Evolutionary conservation across 2,113 vertebrate genomes (phyloP).

Genomic region (Trinectes maculatus): DNA sequence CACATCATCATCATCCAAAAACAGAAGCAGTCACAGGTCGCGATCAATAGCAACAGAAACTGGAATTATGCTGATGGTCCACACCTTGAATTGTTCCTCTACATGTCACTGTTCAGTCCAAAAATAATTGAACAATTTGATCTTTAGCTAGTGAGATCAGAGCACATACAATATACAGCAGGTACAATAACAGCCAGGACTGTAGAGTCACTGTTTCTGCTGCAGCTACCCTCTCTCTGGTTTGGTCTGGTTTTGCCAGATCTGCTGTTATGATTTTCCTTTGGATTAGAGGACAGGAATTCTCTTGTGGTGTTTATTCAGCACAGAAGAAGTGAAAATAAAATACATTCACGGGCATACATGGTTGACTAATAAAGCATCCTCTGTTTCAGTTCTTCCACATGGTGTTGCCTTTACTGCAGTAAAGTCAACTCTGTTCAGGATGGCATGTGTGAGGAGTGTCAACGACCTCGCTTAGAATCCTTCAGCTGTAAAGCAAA

Average conservation of each 20-base stretch:
- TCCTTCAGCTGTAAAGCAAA: slow-evolving; percentile 63
- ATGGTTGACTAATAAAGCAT: background rate
- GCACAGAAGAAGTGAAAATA: background rate
- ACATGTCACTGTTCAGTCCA: background rate
- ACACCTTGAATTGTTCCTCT: background rate
- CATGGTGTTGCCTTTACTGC: slow-evolving; percentile 87
- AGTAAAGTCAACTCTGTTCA: slow-evolving; percentile 79
- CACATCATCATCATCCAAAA: slow-evolving; percentile 53
- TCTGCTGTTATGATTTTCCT: background rate
- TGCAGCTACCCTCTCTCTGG: too few species aligned
- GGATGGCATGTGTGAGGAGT: slow-evolving; percentile 84
- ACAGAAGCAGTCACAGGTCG: slow-evolving; percentile 65
- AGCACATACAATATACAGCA: too few species aligned
- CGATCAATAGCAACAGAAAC: too few species aligned
- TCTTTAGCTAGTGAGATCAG: background rate
- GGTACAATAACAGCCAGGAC: too few species aligned
- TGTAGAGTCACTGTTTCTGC: too few species aligned
- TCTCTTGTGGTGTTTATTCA: background rate
- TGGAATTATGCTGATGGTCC: too few species aligned
- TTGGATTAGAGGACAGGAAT: background rate
- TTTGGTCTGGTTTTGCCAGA: too few species aligned
- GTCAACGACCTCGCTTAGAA: slow-evolving; percentile 82
- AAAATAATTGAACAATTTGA: background rate
- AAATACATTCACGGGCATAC: background rate
- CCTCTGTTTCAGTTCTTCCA: slow-evolving; percentile 49